A percentile compares a stretch with the other conserved stretches of the same genome.
These are phyloP conservation scores for Macrosiphum euphorbiae DNA, from an alignment of 2,888 invertebrate genomes.

Conservation along the genomic window DNA sequence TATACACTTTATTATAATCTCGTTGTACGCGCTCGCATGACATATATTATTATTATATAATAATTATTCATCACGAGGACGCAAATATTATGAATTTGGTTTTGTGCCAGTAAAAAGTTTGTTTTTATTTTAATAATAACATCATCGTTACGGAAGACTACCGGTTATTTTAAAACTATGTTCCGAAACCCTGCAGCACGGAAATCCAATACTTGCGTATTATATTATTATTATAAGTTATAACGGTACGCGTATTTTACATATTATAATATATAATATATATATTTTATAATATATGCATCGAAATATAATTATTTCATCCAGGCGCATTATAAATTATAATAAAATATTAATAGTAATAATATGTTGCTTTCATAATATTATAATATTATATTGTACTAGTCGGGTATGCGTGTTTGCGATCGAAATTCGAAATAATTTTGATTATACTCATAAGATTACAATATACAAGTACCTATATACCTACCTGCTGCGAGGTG, in stretches of 20 bases:
- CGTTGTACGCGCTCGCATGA: not conserved
- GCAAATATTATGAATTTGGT: not conserved
- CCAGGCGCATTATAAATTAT: not conserved
- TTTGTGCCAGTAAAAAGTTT: slow-evolving; percentile 3
- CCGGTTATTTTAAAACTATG: slow-evolving; percentile 6
- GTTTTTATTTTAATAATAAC: slow-evolving; percentile 17
- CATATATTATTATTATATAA: not conserved
- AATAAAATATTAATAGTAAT: not conserved
- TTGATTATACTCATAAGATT: not conserved
- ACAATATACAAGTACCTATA: too few relatives aligned
- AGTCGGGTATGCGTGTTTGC: not conserved
- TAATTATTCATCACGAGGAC: not conserved
- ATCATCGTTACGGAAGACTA: not conserved
- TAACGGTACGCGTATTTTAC: not conserved
- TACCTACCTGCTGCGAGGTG: too few relatives aligned
- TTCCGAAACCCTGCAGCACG: not conserved
- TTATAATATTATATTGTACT: too few relatives aligned
- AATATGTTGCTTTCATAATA: too few relatives aligned
- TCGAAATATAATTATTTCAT: not conserved
- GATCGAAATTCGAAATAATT: not conserved
- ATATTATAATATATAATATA: not conserved
- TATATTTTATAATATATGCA: not conserved
- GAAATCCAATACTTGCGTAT: not conserved
- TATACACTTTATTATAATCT: not conserved
- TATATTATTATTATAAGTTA: not conserved